Base-by-base conservation (phyloP, 2,113 vertebrate genomes). In the Glareola pratincola region DNA sequence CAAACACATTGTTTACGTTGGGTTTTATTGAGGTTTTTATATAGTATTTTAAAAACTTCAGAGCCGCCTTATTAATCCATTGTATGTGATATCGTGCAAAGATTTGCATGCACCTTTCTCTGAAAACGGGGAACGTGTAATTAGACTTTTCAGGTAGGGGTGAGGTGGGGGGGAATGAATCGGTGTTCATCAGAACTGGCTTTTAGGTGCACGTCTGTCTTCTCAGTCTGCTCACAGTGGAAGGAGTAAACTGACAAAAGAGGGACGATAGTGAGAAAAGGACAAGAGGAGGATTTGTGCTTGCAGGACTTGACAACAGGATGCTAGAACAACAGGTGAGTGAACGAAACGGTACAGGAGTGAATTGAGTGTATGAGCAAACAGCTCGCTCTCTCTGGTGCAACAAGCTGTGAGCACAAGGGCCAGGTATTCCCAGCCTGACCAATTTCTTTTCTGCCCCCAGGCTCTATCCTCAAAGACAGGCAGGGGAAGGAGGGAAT, bases 31-130 rank as follows among this genome's bases (percentile, higher is more conserved):
- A 2, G 4, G 1, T 0, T 7, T 45, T 53, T 17, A 3, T 60
- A 27, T 90, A 48, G 45, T 26, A 95, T 96, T 97, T 97, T 39
- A 69, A 92, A 95, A 94, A 88, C 29, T 83, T 69, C 59, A 96
- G 36, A 62, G 18, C 20, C 22, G 12, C 7, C 4, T 68, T 90
- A 85, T 94, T 97, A 94, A 92, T 93, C 64, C 43, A 5, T 83
- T 45, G 5, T 72, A 10, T 83, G 8, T 47, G 18, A 27, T 84
- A 60, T 45, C 88, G 97, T 91, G 20, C 34, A 93, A 90, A 94
- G 24, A 32, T 92, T 77, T 85, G 14, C 34, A 50, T 75, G 17
- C 12, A 85, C 3, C 7, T 95, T 94, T 71, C 37, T 92, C 59
- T 73, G 71, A 92, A 95, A 93, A 74, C 6, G 73, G 23, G 72